Evolutionary conservation across 2,797 vertebrate genomes (phyloP).

Genomic region (Phyllotis vaccarum): DNA sequence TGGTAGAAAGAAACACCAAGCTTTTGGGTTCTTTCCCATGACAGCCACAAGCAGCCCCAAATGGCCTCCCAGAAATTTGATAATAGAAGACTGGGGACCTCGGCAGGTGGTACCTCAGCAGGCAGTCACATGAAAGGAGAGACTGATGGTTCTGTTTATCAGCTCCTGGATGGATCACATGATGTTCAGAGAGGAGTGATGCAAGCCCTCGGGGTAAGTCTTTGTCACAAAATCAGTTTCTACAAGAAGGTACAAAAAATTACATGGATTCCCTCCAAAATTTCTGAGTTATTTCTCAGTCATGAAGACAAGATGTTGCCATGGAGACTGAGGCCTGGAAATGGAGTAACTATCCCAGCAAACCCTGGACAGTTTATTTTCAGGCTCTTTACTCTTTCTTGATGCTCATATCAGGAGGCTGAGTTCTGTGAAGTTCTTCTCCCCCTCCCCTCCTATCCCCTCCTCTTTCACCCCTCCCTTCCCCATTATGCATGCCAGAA

Average conservation of each 20-base stretch:
- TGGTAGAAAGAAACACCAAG: not conserved
- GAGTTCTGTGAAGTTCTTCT: not conserved
- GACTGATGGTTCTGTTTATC: not conserved
- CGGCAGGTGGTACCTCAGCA: accelerated
- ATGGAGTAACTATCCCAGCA: not conserved
- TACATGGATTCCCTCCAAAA: not conserved
- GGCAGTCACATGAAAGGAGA: not conserved
- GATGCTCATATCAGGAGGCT: not conserved
- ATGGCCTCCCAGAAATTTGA: slow-evolving; percentile 35
- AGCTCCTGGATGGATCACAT: not conserved
- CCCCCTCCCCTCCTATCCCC: accelerated
- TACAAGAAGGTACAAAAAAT: not conserved
- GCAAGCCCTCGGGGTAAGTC: slow-evolving; percentile 62
- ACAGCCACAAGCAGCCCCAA: not conserved
- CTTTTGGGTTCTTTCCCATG: not conserved
- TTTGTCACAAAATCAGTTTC: not conserved
- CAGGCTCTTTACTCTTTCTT: not conserved
- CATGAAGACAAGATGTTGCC: not conserved
- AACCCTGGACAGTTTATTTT: not conserved
- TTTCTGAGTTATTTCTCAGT: not conserved
- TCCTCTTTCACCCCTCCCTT: accelerated
- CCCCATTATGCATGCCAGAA: not conserved
- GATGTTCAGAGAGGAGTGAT: not conserved
- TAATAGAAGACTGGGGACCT: not conserved
- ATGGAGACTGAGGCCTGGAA: not conserved